Percentiles rank a stretch among this genome's conserved stretches.
phyloP scores from a whole-genome alignment of 2,888 invertebrate genomes.

The Pyrgus malvae region DNA sequence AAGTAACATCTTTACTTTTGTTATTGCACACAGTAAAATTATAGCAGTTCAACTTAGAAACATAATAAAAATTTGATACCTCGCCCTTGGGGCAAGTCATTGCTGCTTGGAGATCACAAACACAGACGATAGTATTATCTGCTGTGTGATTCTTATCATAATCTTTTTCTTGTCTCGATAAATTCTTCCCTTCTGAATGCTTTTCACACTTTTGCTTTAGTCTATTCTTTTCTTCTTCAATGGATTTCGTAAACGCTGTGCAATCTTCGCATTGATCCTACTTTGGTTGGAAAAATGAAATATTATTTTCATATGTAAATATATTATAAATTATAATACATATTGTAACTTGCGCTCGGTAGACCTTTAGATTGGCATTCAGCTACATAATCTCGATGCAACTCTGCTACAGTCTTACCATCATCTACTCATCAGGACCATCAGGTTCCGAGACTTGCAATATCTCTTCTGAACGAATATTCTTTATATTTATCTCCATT shows the following conservation, averaged over 20 bases:
- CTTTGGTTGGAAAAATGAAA: background rate
- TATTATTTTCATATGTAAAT: background rate
- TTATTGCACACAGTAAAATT: background rate
- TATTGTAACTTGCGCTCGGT: background rate
- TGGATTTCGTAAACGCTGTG: background rate
- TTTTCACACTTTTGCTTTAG: background rate
- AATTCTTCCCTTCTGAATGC: background rate
- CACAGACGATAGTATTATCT: constrained; percentile 12
- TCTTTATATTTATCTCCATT: background rate
- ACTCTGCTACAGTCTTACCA: background rate
- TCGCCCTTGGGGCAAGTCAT: constrained; percentile 5
- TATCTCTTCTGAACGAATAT: background rate
- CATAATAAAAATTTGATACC: constrained; percentile 11
- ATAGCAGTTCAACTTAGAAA: constrained; percentile 5
- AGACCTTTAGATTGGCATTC: background rate
- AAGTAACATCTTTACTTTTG: background rate
- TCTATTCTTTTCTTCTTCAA: background rate
- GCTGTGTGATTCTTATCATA: background rate
- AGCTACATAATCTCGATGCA: background rate
- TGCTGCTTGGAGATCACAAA: constrained; percentile 12
- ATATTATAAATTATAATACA: background rate
- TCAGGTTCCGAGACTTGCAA: background rate
- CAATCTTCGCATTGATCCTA: background rate
- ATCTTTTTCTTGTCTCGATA: background rate
- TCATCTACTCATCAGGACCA: background rate